Conservation (phyloP, 2,888 invertebrate species). For the Hermaeophaga mercurialis region DNA sequence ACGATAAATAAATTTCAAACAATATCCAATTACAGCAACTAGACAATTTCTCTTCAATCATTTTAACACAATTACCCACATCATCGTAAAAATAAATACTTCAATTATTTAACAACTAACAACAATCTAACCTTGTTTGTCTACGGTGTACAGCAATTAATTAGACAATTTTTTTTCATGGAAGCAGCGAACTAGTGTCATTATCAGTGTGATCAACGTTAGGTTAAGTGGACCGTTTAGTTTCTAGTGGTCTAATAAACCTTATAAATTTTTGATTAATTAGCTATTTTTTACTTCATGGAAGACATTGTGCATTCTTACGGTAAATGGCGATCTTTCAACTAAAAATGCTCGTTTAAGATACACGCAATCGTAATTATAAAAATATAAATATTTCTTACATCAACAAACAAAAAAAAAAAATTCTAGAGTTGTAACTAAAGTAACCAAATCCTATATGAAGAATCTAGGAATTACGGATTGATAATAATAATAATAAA, state of each 20-base stretch:
- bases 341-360: not conserved
- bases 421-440: too few relatives aligned
- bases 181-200: conserved; percentile 21
- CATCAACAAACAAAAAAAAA: too few relatives aligned
- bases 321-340: not conserved
- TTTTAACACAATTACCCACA: conserved; percentile 26
- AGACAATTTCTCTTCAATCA: conserved; percentile 15
- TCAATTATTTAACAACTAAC: conserved; percentile 19
- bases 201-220: conserved; percentile 26
- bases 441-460: too few relatives aligned
- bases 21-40: too few relatives aligned
- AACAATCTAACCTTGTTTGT: conserved; percentile 25
- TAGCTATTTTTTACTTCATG: conserved; percentile 6
- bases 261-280: conserved; percentile 21
- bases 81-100: conserved; percentile 22
- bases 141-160: conserved; percentile 25
- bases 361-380: too few relatives aligned
- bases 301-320: not conserved
- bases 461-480: too few relatives aligned
- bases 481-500: too few relatives aligned
- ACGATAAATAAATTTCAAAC: too few relatives aligned
- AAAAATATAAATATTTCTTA: too few relatives aligned
- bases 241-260: conserved; percentile 32
- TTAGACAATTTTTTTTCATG: conserved; percentile 13
- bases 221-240: conserved; percentile 29